A percentile compares a stretch with the other conserved stretches of the same genome.
Conservation (phyloP, 2,797 vertebrate species). For the Oreochromis mossambicus region DNA sequence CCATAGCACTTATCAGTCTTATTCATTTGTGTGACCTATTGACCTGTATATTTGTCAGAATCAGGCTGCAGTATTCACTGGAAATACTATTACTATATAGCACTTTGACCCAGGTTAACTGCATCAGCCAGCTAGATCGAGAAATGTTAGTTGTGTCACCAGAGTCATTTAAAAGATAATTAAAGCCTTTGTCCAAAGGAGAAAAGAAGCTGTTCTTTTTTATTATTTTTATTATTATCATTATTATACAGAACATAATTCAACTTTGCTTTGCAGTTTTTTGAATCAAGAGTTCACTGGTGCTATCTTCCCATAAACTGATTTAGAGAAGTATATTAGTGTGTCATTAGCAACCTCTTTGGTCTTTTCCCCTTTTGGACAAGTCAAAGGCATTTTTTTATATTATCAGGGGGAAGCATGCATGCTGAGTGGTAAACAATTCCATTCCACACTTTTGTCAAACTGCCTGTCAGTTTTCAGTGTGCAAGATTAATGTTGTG, state of each 20-base stretch:
- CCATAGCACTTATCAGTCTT: neutral
- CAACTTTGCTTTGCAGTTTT: neutral
- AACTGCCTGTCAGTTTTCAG: neutral
- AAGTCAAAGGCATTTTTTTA: neutral
- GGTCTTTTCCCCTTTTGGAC: neutral
- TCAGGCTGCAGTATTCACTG: neutral
- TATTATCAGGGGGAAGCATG: neutral
- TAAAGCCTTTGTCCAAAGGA: neutral
- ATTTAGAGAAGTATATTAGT: neutral
- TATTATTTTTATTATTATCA: neutral
- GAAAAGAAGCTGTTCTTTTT: neutral
- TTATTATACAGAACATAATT: neutral
- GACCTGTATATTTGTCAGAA: neutral
- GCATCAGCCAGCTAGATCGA: neutral
- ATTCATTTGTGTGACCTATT: neutral
- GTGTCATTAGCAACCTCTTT: neutral
- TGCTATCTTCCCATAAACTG: neutral
- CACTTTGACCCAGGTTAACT: neutral
- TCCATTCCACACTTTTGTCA: neutral
- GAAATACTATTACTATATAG: neutral
- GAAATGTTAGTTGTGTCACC: neutral
- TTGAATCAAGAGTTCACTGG: neutral
- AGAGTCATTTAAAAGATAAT: neutral
- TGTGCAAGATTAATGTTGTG: neutral
- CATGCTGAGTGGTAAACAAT: neutral